Evolutionary conservation across 2,888 invertebrate genomes (phyloP), one percentile per base, ranked within the genome.

Genomic region (Vannuccia rotundouncinata): DNA sequence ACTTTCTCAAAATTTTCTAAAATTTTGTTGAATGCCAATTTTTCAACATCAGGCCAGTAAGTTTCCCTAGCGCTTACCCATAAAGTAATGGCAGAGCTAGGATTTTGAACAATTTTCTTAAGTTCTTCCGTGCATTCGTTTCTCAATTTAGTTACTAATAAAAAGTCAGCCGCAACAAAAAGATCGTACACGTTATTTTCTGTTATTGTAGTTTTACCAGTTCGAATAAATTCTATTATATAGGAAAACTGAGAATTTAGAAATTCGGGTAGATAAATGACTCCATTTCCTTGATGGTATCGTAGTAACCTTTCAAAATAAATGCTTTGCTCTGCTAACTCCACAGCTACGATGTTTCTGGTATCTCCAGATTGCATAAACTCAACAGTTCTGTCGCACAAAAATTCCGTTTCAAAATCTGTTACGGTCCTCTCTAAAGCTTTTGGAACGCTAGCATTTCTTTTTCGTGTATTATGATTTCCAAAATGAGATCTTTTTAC

Each of bases 331-430:
- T 78, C 78, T 1, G 78, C 78, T 78, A 78, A 28, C 59, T 78
- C 78, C 29, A 78, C 78, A 25, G 78, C 78, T 10, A 78, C 78
- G 17, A 78, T 78, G 25, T 78, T 78, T 74, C 78, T 78, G 17
- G 60, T 78, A 74, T 78, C 78, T 1, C 78, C 78, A 28, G 78
- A 78, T 78, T 78, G 59, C 78, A 78, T 78, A 27, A 78, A 78
- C 66, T 78, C 78, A 78, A 78, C 66, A 1, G 78, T 78, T 22
- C 78, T 5, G 60, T 78, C 78, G 59, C 78, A 78, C n/a, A 78
- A 59, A 77, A 78, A 78, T 17, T 78, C 78, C 1, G 59, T 78
- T n/a, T 78, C 78, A 66, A 78, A 22, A 78, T 78, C 59, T 5
- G 31, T 66, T 13, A 29, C 66, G 17, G 29, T 28, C 28, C 59